Evolutionary conservation across 2,113 vertebrate genomes (phyloP), one percentile per base, ranked within the genome.

Genomic region (Athene cunicularia): DNA sequence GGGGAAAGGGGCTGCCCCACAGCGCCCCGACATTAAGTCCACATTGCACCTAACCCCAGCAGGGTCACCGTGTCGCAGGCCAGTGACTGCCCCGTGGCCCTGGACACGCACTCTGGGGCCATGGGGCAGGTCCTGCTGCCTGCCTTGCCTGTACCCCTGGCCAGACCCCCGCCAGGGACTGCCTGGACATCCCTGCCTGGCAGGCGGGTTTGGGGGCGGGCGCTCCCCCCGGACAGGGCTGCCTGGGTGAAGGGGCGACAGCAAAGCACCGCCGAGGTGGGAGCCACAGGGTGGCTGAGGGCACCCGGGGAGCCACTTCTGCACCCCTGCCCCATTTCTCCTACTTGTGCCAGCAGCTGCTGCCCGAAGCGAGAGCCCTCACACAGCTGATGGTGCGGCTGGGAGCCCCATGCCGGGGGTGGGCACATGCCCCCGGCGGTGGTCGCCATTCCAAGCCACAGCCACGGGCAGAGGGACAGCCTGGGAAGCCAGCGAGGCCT

Each of bases 211-310:
- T 49, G 63, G 49, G 26, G 7, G 6, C 26, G 2, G 52, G 50
- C 17, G 2, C 12, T 26, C 6, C 60, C n/a, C 13, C 5, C 2
- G 24, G n/a, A 39, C 11, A 43, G 12, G 1, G 14, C 23, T 50
- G 8, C 17, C 32, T 50, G 43, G 47, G 58, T 5, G 8, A 77
- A 16, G 33, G 35, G 11, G 5, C 37, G 27, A 63, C 32, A 60
- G 62, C 12, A 2, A 30, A 59, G 33, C 53, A 49, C 7, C 0
- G 0, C 39, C 0, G 0, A 52, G 28, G 8, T 26, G 32, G 30
- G 45, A 73, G 55, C 26, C 30, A 8, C 1, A 8, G 23, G 14
- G 33, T 32, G 37, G 17, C n/a, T 43, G 37, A 24, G 27, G 39
- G 6, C 27, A 71, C 32, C 8, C 27, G 21, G 33, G 22, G 56